Percentiles rank a stretch among this genome's conserved stretches.
These are phyloP conservation scores for Drosophila kanekoi DNA, from an alignment of 2,888 invertebrate genomes.

Conservation along the genomic window DNA sequence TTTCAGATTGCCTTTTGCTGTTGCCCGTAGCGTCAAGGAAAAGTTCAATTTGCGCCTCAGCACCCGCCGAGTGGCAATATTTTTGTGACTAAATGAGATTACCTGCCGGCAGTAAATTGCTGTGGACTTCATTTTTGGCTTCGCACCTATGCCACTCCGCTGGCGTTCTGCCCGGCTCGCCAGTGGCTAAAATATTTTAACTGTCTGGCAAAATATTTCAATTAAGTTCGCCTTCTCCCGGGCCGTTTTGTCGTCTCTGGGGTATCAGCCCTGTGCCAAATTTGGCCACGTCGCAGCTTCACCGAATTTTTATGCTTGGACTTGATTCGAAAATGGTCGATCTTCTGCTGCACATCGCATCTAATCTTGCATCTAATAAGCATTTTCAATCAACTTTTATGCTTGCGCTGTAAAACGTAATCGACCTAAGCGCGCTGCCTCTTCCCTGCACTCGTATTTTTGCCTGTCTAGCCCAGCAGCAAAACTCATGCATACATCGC, in stretches of 20 bases:
- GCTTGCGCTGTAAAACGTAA: constrained; percentile 80
- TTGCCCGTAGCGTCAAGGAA: constrained; percentile 23
- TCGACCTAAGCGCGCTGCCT: constrained; percentile 64
- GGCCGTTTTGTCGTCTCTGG: background rate
- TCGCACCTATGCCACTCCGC: constrained; percentile 51
- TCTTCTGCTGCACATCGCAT: constrained; percentile 69
- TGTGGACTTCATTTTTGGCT: constrained; percentile 62
- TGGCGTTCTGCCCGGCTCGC: background rate
- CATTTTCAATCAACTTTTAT: constrained; percentile 85
- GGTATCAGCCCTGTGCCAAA: constrained; percentile 53
- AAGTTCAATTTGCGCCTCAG: constrained; percentile 59
- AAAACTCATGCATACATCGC: constrained; percentile 45
- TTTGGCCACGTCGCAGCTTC: constrained; percentile 80
- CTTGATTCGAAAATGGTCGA: constrained; percentile 64
- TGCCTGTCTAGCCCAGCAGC: constrained; percentile 27
- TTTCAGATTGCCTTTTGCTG: constrained; percentile 11
- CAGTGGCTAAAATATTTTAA: constrained; percentile 30
- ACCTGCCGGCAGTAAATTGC: constrained; percentile 72
- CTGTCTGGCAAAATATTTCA: constrained; percentile 70
- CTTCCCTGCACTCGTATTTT: background rate
- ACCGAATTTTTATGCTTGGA: constrained; percentile 74
- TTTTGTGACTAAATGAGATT: constrained; percentile 72
- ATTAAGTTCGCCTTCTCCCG: constrained; percentile 59
- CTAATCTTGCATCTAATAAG: constrained; percentile 85
- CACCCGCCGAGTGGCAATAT: constrained; percentile 60